These are phyloP conservation scores for Cisticola juncidis DNA, from an alignment of 2,113 vertebrate genomes.

Conservation along the genomic window DNA sequence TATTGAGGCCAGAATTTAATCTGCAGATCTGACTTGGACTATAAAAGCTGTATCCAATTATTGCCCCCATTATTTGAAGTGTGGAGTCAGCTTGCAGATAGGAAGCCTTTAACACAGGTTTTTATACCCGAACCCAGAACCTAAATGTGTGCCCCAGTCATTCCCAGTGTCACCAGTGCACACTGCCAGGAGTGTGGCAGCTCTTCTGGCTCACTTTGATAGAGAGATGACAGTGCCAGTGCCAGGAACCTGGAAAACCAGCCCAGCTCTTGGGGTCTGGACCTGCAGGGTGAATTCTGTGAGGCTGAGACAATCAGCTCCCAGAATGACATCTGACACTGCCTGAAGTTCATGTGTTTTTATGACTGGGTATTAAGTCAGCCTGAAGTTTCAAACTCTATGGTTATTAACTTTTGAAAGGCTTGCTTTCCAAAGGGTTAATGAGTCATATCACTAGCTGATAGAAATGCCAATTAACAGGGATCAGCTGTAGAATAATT, in stretches of 20 bases:
- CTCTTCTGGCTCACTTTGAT: background rate
- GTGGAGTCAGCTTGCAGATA: background rate
- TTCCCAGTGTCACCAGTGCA: background rate
- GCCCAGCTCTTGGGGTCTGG: fast-evolving
- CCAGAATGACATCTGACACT: background rate
- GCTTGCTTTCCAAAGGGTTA: slow-evolving; percentile 27
- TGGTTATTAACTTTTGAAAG: slow-evolving; percentile 2
- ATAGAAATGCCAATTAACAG: slow-evolving; percentile 10
- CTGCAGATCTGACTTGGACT: background rate
- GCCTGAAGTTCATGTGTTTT: background rate
- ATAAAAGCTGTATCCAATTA: background rate
- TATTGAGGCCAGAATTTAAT: background rate
- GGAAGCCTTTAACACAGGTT: background rate
- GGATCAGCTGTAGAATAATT: slow-evolving; percentile 48
- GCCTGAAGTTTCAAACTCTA: background rate
- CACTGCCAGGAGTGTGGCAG: background rate
- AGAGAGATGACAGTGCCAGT: background rate
- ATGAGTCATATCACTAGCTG: slow-evolving; percentile 31
- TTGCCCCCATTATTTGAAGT: background rate
- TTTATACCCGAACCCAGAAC: background rate
- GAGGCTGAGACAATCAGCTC: background rate
- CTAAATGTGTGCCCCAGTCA: background rate
- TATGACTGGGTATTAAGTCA: background rate
- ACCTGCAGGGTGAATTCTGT: background rate
- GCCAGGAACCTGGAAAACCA: background rate